These are phyloP conservation scores for Musca domestica DNA, from an alignment of 1,140 invertebrate species.

Conservation along the genomic window DNA sequence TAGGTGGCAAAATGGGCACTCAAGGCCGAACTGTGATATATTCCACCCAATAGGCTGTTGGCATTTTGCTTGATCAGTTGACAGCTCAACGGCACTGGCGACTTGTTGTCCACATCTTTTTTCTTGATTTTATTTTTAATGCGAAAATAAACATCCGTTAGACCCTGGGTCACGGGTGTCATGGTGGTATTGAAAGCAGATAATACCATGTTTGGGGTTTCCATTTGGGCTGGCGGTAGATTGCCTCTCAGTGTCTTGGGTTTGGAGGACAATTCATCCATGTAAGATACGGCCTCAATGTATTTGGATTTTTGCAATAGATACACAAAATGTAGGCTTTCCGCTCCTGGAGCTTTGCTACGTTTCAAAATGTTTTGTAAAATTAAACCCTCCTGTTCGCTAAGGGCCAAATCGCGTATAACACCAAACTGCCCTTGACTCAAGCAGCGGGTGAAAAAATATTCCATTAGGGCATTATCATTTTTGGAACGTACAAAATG, in stretches of 20 bases:
- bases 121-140: conserved; percentile 33
- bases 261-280: conserved; percentile 38
- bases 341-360: conserved; percentile 29
- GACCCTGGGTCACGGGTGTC: conserved; percentile 39
- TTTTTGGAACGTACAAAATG: conserved; percentile 36
- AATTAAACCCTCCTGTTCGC: conserved; percentile 37
- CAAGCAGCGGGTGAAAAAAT: conserved; percentile 43
- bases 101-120: conserved; percentile 23
- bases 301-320: conserved; percentile 47
- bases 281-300: conserved; percentile 45
- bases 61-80: conserved; percentile 41
- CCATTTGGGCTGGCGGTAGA: neutral
- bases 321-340: conserved; percentile 43
- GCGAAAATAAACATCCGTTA: conserved; percentile 42
- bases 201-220: conserved; percentile 34
- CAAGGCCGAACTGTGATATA: conserved; percentile 43
- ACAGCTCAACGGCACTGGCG: conserved; percentile 40
- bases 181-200: conserved; percentile 43
- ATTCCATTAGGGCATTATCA: conserved; percentile 35
- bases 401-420: conserved; percentile 37
- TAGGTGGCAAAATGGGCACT: conserved; percentile 34
- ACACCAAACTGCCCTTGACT: conserved; percentile 31
- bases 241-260: neutral
- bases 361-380: conserved; percentile 34
- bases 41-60: conserved; percentile 33